Conservation (phyloP, 2,888 invertebrate species). For the Pseudanteris insignis region DNA sequence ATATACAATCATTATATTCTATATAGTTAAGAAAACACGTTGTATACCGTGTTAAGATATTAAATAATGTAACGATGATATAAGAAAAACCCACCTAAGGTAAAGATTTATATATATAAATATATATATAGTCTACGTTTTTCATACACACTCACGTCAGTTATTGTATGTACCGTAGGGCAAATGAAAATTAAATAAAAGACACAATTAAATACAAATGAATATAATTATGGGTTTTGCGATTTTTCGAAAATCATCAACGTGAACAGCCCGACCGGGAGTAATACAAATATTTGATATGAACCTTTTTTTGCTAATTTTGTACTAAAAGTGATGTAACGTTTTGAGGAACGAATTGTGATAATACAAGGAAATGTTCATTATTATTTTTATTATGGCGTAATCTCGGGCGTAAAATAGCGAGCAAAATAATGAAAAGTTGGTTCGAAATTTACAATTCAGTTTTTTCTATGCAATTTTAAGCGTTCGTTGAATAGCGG, state of each 20-base stretch:
- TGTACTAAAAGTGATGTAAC: conserved; percentile 22
- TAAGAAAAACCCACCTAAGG: conserved; percentile 61
- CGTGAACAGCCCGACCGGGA: too few species aligned
- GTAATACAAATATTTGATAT: conserved; percentile 31
- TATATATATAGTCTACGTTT: conserved; percentile 62
- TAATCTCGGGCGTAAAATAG: too few species aligned
- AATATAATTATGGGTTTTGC: conserved; percentile 20
- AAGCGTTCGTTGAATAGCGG: too few species aligned
- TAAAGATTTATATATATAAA: conserved; percentile 58
- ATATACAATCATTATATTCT: conserved; percentile 54
- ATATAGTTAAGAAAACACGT: conserved; percentile 49
- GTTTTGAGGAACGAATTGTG: conserved; percentile 23
- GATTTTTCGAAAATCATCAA: conserved; percentile 41
- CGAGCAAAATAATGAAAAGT: too few species aligned
- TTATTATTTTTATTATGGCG: too few species aligned
- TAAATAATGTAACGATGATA: conserved; percentile 50
- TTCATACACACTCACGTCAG: conserved; percentile 59
- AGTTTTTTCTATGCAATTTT: too few species aligned
- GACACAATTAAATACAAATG: conserved; percentile 23
- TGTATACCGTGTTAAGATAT: conserved; percentile 42
- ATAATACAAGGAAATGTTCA: too few species aligned
- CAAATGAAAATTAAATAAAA: conserved; percentile 7
- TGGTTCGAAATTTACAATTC: too few species aligned
- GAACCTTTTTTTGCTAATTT: conserved; percentile 34
- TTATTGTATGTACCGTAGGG: conserved; percentile 59